Evolutionary conservation across 1,140 invertebrate genomes (phyloP).

Genomic region (Bradysia coprophila): DNA sequence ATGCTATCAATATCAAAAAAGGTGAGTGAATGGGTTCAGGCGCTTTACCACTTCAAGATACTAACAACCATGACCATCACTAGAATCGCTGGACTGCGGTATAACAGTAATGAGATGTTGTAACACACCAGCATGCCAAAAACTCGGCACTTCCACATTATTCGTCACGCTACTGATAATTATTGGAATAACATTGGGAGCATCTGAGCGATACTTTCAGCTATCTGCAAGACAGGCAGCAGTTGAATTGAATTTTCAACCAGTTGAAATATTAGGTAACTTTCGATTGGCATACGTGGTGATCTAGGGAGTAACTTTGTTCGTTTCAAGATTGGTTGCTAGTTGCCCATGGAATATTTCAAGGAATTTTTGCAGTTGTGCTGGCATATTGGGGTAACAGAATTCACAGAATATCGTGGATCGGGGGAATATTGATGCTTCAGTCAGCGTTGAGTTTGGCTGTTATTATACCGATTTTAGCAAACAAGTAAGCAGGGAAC

Average conservation of each 20-base stretch:
- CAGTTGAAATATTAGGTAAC: slow-evolving; percentile 24
- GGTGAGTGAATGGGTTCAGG: slow-evolving; percentile 5
- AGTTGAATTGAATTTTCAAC: slow-evolving; percentile 27
- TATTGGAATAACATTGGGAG: slow-evolving; percentile 31
- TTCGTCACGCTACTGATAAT: slow-evolving; percentile 30
- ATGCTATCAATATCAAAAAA: slow-evolving; percentile 18
- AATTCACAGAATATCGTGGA: slow-evolving; percentile 36
- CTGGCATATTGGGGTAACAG: slow-evolving; percentile 37
- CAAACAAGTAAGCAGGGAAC: slow-evolving; percentile 21
- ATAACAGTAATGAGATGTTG: slow-evolving; percentile 31
- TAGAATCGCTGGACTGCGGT: slow-evolving; percentile 38
- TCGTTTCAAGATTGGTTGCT: slow-evolving; percentile 33
- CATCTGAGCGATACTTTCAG: slow-evolving; percentile 31
- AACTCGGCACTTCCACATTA: slow-evolving; percentile 31
- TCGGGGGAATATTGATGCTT: slow-evolving; percentile 33
- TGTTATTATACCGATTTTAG: slow-evolving; percentile 35
- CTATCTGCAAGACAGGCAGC: slow-evolving; percentile 32
- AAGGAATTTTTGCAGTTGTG: slow-evolving; percentile 28
- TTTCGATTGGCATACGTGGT: no score
- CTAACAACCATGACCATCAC: background rate
- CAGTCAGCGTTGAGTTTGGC: slow-evolving; percentile 29
- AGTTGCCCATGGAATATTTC: slow-evolving; percentile 30
- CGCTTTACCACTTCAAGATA: background rate
- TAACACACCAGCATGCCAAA: slow-evolving; percentile 28
- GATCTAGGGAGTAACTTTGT: no score